Conservation (phyloP, 1,140 invertebrate genomes). For the Bombus impatiens region DNA sequence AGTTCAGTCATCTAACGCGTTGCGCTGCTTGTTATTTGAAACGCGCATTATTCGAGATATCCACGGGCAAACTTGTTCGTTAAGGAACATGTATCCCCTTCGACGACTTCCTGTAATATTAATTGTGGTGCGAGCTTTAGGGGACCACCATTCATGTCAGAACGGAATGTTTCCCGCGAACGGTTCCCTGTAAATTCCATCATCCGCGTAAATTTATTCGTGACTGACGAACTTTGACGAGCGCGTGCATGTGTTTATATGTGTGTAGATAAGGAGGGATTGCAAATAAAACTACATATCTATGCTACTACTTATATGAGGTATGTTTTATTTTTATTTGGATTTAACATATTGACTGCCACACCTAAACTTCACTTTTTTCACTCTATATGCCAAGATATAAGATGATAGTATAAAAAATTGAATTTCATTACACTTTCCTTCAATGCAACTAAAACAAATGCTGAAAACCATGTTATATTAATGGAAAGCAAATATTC, state of each 20-base stretch:
- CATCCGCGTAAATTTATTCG: conserved; percentile 29
- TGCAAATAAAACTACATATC: background rate
- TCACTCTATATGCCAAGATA: background rate
- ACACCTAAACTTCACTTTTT: background rate
- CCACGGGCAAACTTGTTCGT: conserved; percentile 45
- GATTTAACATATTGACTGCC: background rate
- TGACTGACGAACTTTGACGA: conserved; percentile 40
- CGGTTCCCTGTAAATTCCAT: conserved; percentile 56
- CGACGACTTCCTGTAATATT: conserved; percentile 68
- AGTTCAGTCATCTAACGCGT: conserved; percentile 56
- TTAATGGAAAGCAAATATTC: no score
- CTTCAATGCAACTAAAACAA: no score
- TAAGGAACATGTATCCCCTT: conserved; percentile 44
- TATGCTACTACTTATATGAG: background rate
- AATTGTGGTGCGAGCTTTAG: conserved; percentile 68
- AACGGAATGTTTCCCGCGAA: conserved; percentile 41
- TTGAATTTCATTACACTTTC: background rate
- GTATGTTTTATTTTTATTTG: background rate
- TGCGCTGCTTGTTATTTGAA: conserved; percentile 70
- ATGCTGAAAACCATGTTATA: no score
- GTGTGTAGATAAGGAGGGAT: background rate
- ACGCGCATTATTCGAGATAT: conserved; percentile 63
- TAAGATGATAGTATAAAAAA: background rate
- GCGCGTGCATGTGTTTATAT: background rate
- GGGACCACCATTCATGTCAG: conserved; percentile 66